Conservation (phyloP, 2,888 invertebrate species). For the Lottia gigantea region DNA sequence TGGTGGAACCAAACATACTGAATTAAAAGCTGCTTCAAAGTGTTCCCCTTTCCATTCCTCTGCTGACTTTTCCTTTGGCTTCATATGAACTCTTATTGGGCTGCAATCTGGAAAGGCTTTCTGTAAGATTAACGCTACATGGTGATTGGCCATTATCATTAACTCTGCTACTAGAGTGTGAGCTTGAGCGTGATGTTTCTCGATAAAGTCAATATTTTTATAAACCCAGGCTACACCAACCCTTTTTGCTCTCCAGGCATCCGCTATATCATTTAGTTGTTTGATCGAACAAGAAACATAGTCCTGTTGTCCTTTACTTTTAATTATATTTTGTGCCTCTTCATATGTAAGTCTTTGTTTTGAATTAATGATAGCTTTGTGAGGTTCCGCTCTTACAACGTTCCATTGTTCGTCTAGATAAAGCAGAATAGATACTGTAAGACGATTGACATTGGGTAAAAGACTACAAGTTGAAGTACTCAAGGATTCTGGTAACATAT, state of each 20-base stretch:
- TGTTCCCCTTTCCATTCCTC: conserved; percentile 49
- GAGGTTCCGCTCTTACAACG: conserved; percentile 18
- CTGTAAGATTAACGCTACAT: conserved; percentile 50
- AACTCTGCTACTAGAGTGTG: conserved; percentile 58
- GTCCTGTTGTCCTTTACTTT: conserved; percentile 5
- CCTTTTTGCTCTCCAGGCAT: conserved; percentile 47
- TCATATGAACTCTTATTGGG: conserved; percentile 49
- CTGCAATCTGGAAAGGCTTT: conserved; percentile 41
- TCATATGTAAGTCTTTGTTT: conserved; percentile 35
- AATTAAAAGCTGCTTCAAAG: conserved; percentile 52
- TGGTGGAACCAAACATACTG: conserved; percentile 15
- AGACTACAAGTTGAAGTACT: conserved; percentile 43
- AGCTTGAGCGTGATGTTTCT: conserved; percentile 41
- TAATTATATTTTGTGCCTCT: conserved; percentile 41
- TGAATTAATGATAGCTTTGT: conserved; percentile 34
- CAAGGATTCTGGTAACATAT: conserved; percentile 50
- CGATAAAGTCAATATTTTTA: conserved; percentile 37
- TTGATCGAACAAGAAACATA: conserved; percentile 7
- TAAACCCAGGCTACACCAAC: conserved; percentile 53
- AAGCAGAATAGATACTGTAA: conserved; percentile 45
- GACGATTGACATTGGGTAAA: conserved; percentile 34
- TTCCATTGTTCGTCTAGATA: conserved; percentile 31
- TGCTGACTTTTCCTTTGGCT: conserved; percentile 39
- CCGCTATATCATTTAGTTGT: conserved; percentile 48
- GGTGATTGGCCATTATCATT: conserved; percentile 51